These are phyloP conservation scores for Saccopteryx bilineata DNA, from an alignment of 2,113 vertebrate species.

Conservation along the genomic window DNA sequence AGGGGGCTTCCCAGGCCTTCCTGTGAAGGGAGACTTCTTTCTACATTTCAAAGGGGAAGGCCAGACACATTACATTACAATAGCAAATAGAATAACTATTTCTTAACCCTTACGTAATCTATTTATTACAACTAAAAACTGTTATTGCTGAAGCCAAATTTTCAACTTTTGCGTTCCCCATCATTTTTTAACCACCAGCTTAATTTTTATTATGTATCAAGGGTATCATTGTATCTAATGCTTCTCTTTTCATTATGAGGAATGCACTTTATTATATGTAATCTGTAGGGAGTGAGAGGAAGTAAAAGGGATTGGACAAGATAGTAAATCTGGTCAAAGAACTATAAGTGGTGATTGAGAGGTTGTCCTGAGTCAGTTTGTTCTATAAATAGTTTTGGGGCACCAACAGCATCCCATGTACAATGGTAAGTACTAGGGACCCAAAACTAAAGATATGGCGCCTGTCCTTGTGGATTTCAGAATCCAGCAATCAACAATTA, in stretches of 20 bases:
- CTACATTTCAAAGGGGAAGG: no score
- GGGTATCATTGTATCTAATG: neutral
- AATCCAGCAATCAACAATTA: neutral
- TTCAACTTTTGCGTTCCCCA: no score
- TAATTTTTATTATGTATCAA: constrained; percentile 31
- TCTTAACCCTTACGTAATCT: no score
- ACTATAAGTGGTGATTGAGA: neutral
- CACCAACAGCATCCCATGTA: neutral
- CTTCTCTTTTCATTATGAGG: neutral
- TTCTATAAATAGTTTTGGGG: neutral
- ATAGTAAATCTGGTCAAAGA: neutral
- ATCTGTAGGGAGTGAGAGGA: neutral
- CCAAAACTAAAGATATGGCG: neutral
- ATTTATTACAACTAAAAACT: no score
- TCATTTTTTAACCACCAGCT: neutral
- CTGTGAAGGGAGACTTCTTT: no score
- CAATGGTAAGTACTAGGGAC: neutral
- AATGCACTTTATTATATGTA: neutral
- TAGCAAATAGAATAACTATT: no score
- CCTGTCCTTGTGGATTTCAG: neutral
- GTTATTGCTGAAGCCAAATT: no score
- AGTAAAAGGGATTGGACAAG: neutral
- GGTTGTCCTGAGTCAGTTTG: neutral
- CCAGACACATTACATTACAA: no score
- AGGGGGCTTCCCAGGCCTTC: no score